Base-by-base conservation (phyloP, 2,797 vertebrate species). In the Euthynnus affinis region DNA sequence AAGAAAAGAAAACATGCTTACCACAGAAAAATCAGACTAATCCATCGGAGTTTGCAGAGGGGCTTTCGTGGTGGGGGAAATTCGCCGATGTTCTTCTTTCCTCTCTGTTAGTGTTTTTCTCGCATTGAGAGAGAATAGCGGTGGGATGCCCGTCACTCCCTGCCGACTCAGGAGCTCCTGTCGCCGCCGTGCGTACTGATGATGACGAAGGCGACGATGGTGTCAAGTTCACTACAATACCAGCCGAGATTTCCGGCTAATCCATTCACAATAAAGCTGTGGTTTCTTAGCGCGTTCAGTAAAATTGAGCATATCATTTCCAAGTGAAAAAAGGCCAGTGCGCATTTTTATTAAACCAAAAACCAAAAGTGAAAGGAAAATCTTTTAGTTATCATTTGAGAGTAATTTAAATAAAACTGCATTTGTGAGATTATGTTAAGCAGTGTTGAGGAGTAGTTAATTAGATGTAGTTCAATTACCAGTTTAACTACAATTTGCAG, bases 131-230 rank as follows among this genome's bases (percentile, higher is more conserved):
- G 91, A 87, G 91, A 87, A 71, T 70, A 92, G 88, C 91, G 91
- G 88, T 76, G 88, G 88, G 88, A 91, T 85, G 82, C 76, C 78
- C 82, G 91, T 87, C 89, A 89, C 93, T 88, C 89, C 90, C 93
- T 88, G 83, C 85, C 85, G 90, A 89, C 79, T 71, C 87, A 64
- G 91, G 85, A 92, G 93, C 89, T 92, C 90, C 93, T 87, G 93
- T 92, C 93, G 91, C 94, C 84, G 90, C 94, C 85, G 92, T 93
- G 91, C 89, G 92, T 92, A 92, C 93, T 89, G 94, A 95, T 91
- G 93, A 94, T 92, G 95, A 94, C 93, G 92, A 89, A 18, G 84
- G 83, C 74, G 74, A 49, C 55, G 9, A 58, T 15, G 60, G 51
- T 0, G 83, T 81, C 69, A 88, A 90, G 81, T 0, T 18, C 4